Evolutionary conservation across 2,888 invertebrate species (phyloP).

Genomic region (Cheilosia pagana): DNA sequence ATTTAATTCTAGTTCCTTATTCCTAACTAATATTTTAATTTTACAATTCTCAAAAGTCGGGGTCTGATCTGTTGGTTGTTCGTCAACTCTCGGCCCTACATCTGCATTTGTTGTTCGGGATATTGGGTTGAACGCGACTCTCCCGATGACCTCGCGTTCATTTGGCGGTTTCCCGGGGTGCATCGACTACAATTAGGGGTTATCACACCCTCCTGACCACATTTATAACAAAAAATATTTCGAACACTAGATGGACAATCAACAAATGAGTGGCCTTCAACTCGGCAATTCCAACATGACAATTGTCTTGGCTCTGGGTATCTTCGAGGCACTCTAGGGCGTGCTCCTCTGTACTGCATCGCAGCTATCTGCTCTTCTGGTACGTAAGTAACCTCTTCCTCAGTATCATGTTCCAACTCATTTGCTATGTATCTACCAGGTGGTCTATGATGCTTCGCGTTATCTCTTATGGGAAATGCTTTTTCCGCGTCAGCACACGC

Average conservation of each 20-base stretch:
- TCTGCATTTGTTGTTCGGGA: neutral
- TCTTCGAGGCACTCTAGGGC: neutral
- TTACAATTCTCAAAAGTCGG: neutral
- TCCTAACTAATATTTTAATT: no score
- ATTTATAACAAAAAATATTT: neutral
- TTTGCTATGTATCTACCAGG: neutral
- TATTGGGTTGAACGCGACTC: neutral
- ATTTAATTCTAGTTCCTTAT: neutral
- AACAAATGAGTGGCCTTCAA: neutral
- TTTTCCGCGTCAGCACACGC: neutral
- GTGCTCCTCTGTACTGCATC: neutral
- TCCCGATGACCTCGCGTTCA: neutral
- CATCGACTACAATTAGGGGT: neutral
- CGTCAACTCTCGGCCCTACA: no score
- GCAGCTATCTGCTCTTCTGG: neutral
- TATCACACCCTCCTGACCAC: neutral
- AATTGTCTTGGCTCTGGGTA: neutral
- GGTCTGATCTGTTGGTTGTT: no score
- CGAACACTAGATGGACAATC: neutral
- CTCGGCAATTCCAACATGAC: neutral
- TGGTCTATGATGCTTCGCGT: neutral
- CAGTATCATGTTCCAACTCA: neutral
- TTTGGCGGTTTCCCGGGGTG: neutral
- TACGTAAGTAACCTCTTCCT: neutral
- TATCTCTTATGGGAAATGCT: neutral